These are phyloP conservation scores for Drosophila seguyi DNA, from an alignment of 1,140 invertebrate genomes.

Conservation along the genomic window DNA sequence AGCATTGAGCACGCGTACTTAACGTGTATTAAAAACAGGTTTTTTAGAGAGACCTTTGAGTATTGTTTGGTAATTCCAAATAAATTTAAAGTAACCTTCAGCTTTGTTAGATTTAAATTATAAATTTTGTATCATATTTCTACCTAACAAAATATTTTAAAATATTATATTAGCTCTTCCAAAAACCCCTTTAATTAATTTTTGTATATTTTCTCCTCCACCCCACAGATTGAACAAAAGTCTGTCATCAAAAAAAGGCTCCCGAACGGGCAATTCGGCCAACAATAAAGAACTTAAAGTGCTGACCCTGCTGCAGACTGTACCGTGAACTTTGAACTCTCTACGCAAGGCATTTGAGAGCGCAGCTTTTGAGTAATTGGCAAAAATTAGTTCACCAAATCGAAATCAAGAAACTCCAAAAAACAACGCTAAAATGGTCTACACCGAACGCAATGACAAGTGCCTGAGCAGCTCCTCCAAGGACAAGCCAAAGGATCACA, in stretches of 20 bases:
- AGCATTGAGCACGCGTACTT: neutral
- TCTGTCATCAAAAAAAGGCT: constrained; percentile 89
- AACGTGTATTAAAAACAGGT: neutral
- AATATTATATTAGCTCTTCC: neutral
- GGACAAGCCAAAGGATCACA: constrained; percentile 37
- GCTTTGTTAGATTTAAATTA: neutral
- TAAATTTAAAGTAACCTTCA: fast-evolving
- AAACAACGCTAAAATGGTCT: constrained; percentile 66
- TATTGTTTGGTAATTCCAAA: neutral
- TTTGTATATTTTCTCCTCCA: neutral
- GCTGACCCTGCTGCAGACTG: constrained; percentile 91
- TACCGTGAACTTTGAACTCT: constrained; percentile 86
- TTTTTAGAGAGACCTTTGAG: neutral
- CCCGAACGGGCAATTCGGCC: constrained; percentile 89
- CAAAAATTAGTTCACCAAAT: constrained; percentile 22
- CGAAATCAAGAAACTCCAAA: constrained; percentile 10
- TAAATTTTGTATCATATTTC: neutral
- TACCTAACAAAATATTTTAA: neutral
- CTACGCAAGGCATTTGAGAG: constrained; percentile 28
- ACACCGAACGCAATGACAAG: constrained; percentile 77
- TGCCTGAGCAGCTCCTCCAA: constrained; percentile 52
- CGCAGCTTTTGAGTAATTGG: constrained; percentile 49
- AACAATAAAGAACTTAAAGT: constrained; percentile 91
- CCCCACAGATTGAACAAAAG: constrained; percentile 88
- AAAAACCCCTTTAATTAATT: neutral